These are phyloP conservation scores for Anastrepha obliqua DNA, from an alignment of 1,140 invertebrate genomes.

Conservation along the genomic window DNA sequence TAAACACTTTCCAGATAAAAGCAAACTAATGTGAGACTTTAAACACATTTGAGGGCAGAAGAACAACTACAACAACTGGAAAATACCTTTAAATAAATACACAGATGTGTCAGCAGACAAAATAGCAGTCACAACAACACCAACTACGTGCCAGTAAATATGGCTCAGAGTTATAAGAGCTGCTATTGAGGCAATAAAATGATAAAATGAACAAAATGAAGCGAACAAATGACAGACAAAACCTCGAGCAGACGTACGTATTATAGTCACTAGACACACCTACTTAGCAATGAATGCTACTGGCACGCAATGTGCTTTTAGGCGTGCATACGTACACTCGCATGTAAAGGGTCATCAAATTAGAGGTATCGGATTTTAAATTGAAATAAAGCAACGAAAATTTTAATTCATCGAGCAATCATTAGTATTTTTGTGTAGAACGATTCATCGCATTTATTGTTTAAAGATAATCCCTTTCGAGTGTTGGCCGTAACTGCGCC, in stretches of 20 bases:
- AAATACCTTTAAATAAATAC: not conserved
- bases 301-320: conserved; percentile 9
- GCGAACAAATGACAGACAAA: conserved; percentile 19
- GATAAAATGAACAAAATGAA: not conserved
- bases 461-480: too few relatives aligned
- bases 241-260: not conserved
- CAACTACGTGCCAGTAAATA: not conserved
- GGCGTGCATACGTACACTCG: not conserved
- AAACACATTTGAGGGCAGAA: too few relatives aligned
- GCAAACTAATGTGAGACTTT: too few relatives aligned
- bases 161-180: not conserved
- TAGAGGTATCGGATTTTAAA: too few relatives aligned
- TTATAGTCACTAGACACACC: conserved; percentile 29
- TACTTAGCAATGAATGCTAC: not conserved
- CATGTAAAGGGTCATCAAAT: too few relatives aligned
- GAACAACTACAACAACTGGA: not conserved
- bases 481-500: too few relatives aligned
- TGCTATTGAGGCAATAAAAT: not conserved
- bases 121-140: not conserved
- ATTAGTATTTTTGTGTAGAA: too few relatives aligned
- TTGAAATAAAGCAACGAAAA: too few relatives aligned
- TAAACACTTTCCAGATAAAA: too few relatives aligned
- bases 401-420: too few relatives aligned
- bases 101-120: not conserved
- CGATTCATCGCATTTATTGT: too few relatives aligned